Evolutionary conservation across 2,797 vertebrate genomes (phyloP).

Genomic region (Mormyrus proboscirostris): DNA sequence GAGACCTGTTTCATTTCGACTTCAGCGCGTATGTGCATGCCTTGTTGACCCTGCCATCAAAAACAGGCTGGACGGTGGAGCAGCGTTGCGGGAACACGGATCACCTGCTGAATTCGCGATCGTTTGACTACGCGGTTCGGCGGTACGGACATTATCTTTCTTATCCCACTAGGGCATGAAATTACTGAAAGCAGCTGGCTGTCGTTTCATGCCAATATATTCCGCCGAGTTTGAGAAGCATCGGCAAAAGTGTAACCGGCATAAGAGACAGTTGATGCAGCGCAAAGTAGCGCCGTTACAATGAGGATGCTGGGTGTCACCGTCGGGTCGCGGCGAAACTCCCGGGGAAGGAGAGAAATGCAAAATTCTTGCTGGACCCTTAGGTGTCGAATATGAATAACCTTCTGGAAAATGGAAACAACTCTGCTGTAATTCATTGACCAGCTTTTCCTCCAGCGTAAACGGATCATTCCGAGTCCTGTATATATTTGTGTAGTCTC

Average conservation of each 20-base stretch:
- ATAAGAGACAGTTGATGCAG: neutral
- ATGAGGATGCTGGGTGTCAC: neutral
- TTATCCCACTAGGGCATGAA: neutral
- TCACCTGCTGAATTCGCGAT: neutral
- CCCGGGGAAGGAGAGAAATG: neutral
- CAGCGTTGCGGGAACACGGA: neutral
- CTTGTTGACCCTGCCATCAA: neutral
- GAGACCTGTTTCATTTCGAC: neutral
- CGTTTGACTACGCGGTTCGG: neutral
- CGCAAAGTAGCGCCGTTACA: neutral
- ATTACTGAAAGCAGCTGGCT: neutral
- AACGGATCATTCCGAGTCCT: neutral
- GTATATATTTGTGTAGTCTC: neutral
- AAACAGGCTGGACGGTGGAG: neutral
- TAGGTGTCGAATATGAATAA: neutral
- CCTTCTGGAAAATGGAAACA: neutral
- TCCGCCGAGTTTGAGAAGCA: neutral
- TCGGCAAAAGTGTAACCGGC: neutral
- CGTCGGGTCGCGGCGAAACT: neutral
- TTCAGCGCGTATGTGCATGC: neutral
- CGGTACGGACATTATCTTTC: too few species aligned
- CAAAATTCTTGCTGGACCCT: neutral
- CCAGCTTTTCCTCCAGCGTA: neutral
- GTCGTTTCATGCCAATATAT: neutral
- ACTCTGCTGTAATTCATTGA: neutral